phyloP scores from a whole-genome alignment of 2,113 vertebrate species.

The Cyanocitta stelleri region DNA sequence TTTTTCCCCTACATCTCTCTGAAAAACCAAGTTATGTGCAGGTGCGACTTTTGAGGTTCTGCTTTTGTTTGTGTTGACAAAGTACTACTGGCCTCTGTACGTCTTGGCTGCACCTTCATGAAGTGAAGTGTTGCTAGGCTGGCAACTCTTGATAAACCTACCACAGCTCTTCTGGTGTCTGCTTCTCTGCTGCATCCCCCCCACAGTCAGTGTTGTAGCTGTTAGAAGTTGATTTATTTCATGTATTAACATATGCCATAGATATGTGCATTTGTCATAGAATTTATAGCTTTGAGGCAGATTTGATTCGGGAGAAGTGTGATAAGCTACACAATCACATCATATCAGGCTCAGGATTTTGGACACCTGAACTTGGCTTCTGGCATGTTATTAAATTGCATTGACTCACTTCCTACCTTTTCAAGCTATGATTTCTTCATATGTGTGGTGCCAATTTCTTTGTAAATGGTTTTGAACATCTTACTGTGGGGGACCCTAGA shows the following conservation, averaged over 20 bases:
- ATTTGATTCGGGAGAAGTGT: not conserved
- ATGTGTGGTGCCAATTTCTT: not conserved
- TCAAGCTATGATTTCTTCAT: not conserved
- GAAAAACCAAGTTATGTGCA: not conserved
- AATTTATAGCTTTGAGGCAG: not conserved
- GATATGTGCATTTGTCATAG: not conserved
- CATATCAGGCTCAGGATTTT: not conserved
- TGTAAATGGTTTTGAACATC: not conserved
- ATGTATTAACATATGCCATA: not conserved
- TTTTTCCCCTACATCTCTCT: not conserved
- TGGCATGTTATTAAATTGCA: not conserved
- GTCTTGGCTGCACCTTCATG: not conserved
- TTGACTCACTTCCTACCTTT: not conserved
- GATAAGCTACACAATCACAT: not conserved
- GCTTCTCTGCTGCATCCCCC: not conserved
- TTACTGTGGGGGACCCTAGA: not conserved
- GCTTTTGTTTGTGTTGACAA: not conserved
- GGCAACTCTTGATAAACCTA: not conserved
- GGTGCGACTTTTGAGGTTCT: not conserved
- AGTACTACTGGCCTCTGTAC: not conserved
- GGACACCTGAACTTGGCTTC: not conserved
- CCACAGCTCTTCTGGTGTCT: not conserved
- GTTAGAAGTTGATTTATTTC: not conserved
- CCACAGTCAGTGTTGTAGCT: fast-evolving
- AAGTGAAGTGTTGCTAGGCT: not conserved